Evolutionary conservation across 2,113 vertebrate species (phyloP).

Genomic region (Cynopterus brachyotis): DNA sequence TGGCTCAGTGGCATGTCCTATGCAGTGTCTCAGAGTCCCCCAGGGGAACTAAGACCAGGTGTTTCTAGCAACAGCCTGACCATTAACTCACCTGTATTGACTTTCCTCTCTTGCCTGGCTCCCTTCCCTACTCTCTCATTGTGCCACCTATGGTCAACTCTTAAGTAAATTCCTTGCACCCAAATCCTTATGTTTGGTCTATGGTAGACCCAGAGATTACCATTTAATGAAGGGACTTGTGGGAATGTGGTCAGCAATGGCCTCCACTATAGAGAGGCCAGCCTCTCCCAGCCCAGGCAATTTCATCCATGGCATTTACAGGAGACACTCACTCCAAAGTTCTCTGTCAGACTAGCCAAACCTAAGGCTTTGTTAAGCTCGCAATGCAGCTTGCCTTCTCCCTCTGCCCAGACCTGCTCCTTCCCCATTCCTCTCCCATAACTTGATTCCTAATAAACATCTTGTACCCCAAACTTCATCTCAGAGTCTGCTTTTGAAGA

Average conservation of each 20-base stretch:
- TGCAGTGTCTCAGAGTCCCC: neutral
- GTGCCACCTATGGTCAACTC: neutral
- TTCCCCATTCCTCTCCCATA: neutral
- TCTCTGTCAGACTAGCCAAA: too few species aligned
- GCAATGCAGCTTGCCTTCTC: neutral
- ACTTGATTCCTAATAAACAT: neutral
- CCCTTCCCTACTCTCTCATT: neutral
- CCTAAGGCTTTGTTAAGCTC: neutral
- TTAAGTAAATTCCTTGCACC: neutral
- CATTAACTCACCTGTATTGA: neutral
- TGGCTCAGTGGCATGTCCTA: too few species aligned
- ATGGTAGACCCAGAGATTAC: neutral
- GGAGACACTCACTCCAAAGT: accelerated
- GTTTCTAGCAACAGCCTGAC: neutral
- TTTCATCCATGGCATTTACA: accelerated
- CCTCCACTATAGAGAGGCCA: neutral
- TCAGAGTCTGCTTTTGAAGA: neutral
- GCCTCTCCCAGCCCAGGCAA: neutral
- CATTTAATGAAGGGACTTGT: neutral
- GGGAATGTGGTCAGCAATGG: accelerated
- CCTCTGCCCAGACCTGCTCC: neutral
- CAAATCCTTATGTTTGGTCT: too few species aligned
- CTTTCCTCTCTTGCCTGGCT: neutral
- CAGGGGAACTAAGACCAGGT: neutral
- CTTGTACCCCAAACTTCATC: neutral